Percentiles rank a stretch among this genome's conserved stretches.
Evolutionary conservation across 1,140 invertebrate species (phyloP).

Genomic region (Carposina sasakii): DNA sequence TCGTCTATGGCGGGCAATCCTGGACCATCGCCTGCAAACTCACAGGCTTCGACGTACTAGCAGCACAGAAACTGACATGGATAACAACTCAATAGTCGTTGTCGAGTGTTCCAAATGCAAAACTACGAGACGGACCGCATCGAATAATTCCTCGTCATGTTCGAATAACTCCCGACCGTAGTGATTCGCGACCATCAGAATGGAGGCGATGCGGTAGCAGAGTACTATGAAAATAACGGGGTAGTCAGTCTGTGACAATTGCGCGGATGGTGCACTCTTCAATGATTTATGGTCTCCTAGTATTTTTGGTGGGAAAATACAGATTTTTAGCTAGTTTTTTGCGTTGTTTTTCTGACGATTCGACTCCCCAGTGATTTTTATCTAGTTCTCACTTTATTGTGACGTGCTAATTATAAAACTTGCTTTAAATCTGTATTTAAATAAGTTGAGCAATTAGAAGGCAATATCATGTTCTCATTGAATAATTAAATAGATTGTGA

Average conservation of each 20-base stretch:
- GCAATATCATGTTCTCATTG: too few species aligned
- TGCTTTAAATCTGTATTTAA: too few species aligned
- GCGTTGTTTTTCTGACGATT: too few species aligned
- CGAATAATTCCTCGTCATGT: constrained; percentile 22
- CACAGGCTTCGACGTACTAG: constrained; percentile 39
- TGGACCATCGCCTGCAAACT: constrained; percentile 59
- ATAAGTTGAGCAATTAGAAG: too few species aligned
- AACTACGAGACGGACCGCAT: constrained; percentile 27
- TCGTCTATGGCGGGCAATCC: constrained; percentile 71
- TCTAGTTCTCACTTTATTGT: too few species aligned
- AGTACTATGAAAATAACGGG: constrained; percentile 43
- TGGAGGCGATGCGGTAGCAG: constrained; percentile 36
- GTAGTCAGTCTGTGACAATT: constrained; percentile 63
- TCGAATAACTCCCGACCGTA: constrained; percentile 30
- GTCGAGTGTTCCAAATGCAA: constrained; percentile 60
- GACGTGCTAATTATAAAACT: too few species aligned
- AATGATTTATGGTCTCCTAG: constrained; percentile 33
- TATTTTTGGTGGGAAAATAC: too few species aligned
- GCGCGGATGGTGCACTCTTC: constrained; percentile 70
- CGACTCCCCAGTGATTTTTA: too few species aligned
- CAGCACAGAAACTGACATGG: constrained; percentile 62
- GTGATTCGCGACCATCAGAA: constrained; percentile 53
- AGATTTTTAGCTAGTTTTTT: too few species aligned
- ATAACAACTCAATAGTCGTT: constrained; percentile 60
- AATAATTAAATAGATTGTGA: too few species aligned